Percentiles rank a stretch among this genome's conserved stretches.
phyloP scores from a whole-genome alignment of 2,113 vertebrate species.

The Takifugu flavidus region DNA sequence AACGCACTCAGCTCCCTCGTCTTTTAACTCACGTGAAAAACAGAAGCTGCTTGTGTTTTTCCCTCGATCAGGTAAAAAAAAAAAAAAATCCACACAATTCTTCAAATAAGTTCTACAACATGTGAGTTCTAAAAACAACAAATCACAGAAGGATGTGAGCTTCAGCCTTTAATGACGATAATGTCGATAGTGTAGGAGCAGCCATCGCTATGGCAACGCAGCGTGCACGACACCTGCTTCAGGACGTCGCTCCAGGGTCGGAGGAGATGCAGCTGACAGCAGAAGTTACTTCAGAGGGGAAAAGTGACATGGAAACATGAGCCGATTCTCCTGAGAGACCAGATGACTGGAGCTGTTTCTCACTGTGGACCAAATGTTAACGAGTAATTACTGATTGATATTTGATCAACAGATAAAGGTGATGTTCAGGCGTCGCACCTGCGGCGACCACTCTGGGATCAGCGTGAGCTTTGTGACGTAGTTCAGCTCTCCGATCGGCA shows the following conservation, averaged over 20 bases:
- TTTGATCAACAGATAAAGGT: background rate
- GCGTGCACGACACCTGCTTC: background rate
- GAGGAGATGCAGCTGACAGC: background rate
- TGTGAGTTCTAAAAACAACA: too few species aligned
- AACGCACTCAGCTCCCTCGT: too few species aligned
- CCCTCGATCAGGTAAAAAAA: too few species aligned
- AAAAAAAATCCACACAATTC: too few species aligned
- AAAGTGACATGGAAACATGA: slow-evolving; percentile 80
- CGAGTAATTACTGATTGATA: background rate
- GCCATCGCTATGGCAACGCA: too few species aligned
- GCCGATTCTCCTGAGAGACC: slow-evolving; percentile 79
- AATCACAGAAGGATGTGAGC: too few species aligned
- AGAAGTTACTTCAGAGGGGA: slow-evolving; percentile 81
- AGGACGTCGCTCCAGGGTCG: background rate
- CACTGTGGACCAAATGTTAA: slow-evolving; percentile 70
- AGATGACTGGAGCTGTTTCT: slow-evolving; percentile 80
- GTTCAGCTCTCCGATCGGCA: slow-evolving; percentile 78
- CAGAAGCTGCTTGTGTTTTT: too few species aligned
- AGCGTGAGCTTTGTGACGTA: slow-evolving; percentile 80
- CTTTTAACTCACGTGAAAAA: too few species aligned
- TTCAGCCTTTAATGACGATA: too few species aligned
- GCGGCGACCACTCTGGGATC: slow-evolving; percentile 87
- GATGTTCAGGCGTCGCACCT: slow-evolving; percentile 65
- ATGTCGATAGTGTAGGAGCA: too few species aligned
- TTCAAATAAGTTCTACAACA: too few species aligned